phyloP scores from a whole-genome alignment of 2,888 invertebrate genomes.

The Agrochola macilenta region DNA sequence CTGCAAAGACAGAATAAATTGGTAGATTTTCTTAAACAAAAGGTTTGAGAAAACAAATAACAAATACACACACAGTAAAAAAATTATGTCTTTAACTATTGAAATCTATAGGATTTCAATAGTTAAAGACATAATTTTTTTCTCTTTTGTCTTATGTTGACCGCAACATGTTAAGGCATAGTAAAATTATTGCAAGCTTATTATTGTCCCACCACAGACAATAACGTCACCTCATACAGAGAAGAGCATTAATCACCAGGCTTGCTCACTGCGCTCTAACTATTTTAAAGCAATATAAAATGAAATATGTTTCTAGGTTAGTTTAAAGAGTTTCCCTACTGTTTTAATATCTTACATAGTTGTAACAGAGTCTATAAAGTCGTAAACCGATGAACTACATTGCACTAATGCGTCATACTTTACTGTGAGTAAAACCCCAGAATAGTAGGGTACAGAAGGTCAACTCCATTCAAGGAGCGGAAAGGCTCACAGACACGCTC shows the following conservation, averaged over 20 bases:
- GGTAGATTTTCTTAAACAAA: too few species aligned
- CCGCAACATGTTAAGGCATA: too few species aligned
- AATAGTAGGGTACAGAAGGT: neutral
- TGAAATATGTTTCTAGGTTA: constrained; percentile 43
- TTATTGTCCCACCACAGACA: neutral
- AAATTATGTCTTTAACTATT: too few species aligned
- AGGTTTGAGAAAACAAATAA: too few species aligned
- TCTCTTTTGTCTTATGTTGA: too few species aligned
- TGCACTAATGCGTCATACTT: constrained; percentile 52
- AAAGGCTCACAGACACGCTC: neutral
- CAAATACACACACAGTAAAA: too few species aligned
- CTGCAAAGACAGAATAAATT: too few species aligned
- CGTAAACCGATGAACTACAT: constrained; percentile 51
- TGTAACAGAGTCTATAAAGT: constrained; percentile 40
- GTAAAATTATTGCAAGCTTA: too few species aligned
- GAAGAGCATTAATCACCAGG: constrained; percentile 11
- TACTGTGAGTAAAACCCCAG: constrained; percentile 28
- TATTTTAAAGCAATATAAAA: constrained; percentile 40
- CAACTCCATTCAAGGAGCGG: neutral
- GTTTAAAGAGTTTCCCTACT: constrained; percentile 30
- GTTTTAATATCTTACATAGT: constrained; percentile 53
- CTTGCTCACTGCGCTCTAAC: neutral
- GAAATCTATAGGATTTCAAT: too few species aligned
- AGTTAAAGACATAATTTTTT: too few species aligned
- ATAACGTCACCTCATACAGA: neutral